These are phyloP conservation scores for Argyrosomus japonicus DNA, from an alignment of 2,113 vertebrate genomes.

Conservation along the genomic window DNA sequence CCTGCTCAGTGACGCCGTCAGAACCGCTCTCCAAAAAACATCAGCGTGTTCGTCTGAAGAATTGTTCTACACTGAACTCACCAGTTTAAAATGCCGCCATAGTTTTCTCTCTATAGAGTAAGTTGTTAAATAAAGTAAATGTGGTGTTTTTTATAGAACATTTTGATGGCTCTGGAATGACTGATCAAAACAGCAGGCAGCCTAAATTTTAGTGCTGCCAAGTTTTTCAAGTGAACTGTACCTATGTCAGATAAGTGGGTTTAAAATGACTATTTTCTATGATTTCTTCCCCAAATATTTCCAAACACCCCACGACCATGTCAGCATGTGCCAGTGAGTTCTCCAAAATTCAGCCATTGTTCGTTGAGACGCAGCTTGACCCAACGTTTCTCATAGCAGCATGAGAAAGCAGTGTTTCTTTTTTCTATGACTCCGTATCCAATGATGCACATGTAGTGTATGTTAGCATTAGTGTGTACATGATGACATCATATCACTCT, in stretches of 20 bases:
- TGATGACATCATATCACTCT: not conserved
- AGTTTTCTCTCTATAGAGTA: not conserved
- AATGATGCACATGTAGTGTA: conserved; percentile 15
- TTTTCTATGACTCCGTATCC: not conserved
- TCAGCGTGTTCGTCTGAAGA: not conserved
- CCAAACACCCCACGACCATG: not conserved
- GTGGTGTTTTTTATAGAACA: not conserved
- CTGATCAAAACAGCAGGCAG: not conserved
- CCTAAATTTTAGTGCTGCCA: not conserved
- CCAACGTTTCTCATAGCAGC: not conserved
- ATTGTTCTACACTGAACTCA: not conserved
- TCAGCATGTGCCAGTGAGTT: conserved; percentile 16
- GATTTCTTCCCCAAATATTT: not conserved
- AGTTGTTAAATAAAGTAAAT: not conserved
- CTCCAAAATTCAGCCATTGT: not conserved
- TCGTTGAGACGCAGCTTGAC: not conserved
- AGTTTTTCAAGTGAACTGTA: not conserved
- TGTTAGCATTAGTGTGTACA: not conserved
- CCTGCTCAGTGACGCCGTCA: too few species aligned
- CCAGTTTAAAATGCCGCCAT: not conserved
- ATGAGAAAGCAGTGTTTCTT: not conserved
- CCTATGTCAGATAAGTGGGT: not conserved
- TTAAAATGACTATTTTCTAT: not conserved
- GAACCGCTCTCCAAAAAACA: not conserved
- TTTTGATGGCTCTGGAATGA: conserved; percentile 4